Conservation (phyloP, 1,140 invertebrate species). For the Aethina tumida region DNA sequence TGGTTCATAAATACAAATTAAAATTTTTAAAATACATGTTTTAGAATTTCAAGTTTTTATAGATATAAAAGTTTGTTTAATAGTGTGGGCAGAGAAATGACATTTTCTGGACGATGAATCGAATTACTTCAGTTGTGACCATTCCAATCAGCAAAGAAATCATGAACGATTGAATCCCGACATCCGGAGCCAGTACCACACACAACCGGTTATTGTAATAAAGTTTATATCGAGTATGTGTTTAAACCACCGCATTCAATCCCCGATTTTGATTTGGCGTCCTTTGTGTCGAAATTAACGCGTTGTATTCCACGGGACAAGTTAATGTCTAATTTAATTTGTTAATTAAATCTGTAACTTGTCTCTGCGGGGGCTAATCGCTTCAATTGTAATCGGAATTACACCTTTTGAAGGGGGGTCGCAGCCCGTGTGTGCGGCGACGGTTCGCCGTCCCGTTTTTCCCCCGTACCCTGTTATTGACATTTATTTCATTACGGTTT, state of each 20-base stretch:
- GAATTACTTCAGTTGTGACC: too few species aligned
- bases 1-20: too few species aligned
- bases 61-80: too few species aligned
- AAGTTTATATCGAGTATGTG: too few species aligned
- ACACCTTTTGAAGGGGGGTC: slow-evolving; percentile 26
- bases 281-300: too few species aligned
- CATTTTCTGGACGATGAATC: too few species aligned
- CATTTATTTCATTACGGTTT: slow-evolving; percentile 29
- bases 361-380: slow-evolving; percentile 32
- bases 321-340: slow-evolving; percentile 51
- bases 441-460: slow-evolving; percentile 2
- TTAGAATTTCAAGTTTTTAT: too few species aligned
- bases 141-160: slow-evolving; percentile 4
- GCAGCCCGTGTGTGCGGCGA: slow-evolving; percentile 8
- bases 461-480: slow-evolving; percentile 23
- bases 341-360: slow-evolving; percentile 43
- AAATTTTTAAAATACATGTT: too few species aligned
- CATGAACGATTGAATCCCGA: slow-evolving; percentile 5
- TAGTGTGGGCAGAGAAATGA: too few species aligned
- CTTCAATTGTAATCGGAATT: slow-evolving; percentile 31
- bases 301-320: slow-evolving; percentile 38
- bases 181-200: slow-evolving; percentile 1
- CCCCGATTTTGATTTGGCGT: too few species aligned
- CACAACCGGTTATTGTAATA: too few species aligned
- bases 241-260: too few species aligned